Base-by-base conservation (phyloP, 2,888 invertebrate genomes). In the Polyommatus icarus region DNA sequence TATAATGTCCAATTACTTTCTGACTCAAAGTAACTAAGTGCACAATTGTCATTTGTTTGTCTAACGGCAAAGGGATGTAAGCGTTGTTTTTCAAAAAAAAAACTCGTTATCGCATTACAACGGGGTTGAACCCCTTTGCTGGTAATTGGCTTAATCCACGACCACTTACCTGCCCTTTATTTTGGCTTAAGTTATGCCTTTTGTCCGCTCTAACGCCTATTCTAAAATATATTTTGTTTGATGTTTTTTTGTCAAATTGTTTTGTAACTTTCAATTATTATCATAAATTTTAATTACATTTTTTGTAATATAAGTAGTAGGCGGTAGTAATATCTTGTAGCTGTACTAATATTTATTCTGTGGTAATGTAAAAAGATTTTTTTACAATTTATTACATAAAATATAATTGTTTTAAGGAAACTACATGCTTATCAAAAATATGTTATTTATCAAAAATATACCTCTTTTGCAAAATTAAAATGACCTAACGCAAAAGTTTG, bases 111-210 rank as follows among this genome's bases (percentile, higher is more conserved):
- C 73, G 46, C 20, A 73, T 73, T 73, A 73, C 46, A 20, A 20
- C 20, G 8, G 20, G 46, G 72, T 72, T 40, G 20, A 73, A 40
- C 46, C 73, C 73, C 46, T 20, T 20, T 46, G 40, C 3, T n/a
- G 46, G 46, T 73, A 73, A 73, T 73, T 73, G 73, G 46, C 73
- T 73, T 73, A 73, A 73, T 73, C 73, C 46, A 46, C 46, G 20
- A 12, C 46, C 40, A 67, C 67, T 67, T 67, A 67, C 67, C 67
- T 67, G 67, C 6, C 29, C 29, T 67, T 67, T 67, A 67, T 67
- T 67, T 67, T 67, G 29, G 29, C 1, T 67, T 29, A 67, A 67
- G 29, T 67, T 32, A 67, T 67, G 67, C 29, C 29, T 67, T 32
- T 29, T 46, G 67, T 67, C 15, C 67, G 67, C 67, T 67, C 67